phyloP scores from a whole-genome alignment of 92 coral and sea anemone species.

The Actinostola sp. region DNA sequence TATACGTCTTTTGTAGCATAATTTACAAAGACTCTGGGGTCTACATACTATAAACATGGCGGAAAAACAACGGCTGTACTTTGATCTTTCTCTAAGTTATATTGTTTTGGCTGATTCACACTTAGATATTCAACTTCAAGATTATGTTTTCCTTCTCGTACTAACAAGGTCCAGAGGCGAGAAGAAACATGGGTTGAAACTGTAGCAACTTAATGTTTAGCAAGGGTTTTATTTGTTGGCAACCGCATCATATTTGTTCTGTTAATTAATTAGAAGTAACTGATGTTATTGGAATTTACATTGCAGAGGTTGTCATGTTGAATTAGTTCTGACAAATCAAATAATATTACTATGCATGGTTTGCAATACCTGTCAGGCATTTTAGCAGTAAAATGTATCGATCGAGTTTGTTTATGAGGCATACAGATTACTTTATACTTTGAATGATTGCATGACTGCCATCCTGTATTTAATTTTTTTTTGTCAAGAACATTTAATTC shows the following conservation, averaged over 20 bases:
- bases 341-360: no score
- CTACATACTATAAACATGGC: not conserved
- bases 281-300: not conserved
- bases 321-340: no score
- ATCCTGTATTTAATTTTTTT: not conserved
- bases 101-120: constrained; percentile 1
- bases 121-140: no score
- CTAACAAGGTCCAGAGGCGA: not conserved
- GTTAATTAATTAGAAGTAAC: not conserved
- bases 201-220: not conserved
- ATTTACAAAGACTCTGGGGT: not conserved
- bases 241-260: constrained; percentile 16
- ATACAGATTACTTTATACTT: no score
- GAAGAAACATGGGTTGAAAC: not conserved
- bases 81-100: not conserved
- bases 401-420: no score
- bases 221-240: constrained; percentile 20
- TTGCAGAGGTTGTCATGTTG: not conserved
- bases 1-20: no score
- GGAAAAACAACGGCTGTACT: not conserved
- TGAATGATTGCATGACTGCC: no score
- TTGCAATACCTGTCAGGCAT: no score
- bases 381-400: no score
- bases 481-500: no score
- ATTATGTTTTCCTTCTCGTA: no score